Evolutionary conservation across 2,797 vertebrate species (phyloP).

Genomic region (Phoxinus dragarum): DNA sequence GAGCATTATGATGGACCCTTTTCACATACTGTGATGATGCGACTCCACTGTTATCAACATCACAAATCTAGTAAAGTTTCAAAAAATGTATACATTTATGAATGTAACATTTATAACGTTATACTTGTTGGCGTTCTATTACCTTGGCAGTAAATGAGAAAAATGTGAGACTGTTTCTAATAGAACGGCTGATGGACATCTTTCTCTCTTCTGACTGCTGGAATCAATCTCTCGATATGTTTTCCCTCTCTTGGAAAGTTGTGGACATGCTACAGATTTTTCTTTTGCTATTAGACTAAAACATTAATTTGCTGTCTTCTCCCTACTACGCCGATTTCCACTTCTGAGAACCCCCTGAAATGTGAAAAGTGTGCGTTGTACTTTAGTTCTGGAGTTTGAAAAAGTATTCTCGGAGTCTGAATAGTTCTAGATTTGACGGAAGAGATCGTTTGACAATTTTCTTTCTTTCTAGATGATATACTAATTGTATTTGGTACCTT

Average conservation of each 20-base stretch:
- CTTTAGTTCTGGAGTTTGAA: neutral
- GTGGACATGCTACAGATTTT: neutral
- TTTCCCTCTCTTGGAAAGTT: neutral
- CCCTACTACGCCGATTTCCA: neutral
- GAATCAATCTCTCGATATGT: neutral
- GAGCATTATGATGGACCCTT: neutral
- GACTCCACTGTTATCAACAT: neutral
- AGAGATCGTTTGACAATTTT: neutral
- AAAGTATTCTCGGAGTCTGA: neutral
- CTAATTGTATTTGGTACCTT: constrained; percentile 45
- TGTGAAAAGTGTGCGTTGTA: neutral
- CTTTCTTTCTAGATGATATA: constrained; percentile 26
- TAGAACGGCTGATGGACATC: neutral
- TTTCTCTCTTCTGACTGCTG: neutral
- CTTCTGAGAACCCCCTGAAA: neutral
- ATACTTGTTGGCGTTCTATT: neutral
- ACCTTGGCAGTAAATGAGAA: neutral
- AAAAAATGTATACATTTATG: neutral
- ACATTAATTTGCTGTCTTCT: neutral
- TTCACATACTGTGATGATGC: neutral
- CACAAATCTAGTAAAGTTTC: neutral
- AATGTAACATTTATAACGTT: neutral
- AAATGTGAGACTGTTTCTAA: neutral
- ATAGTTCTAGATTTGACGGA: neutral
- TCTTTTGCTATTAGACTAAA: neutral